phyloP scores from a whole-genome alignment of 2,888 invertebrate species.

The Meganola albula region DNA sequence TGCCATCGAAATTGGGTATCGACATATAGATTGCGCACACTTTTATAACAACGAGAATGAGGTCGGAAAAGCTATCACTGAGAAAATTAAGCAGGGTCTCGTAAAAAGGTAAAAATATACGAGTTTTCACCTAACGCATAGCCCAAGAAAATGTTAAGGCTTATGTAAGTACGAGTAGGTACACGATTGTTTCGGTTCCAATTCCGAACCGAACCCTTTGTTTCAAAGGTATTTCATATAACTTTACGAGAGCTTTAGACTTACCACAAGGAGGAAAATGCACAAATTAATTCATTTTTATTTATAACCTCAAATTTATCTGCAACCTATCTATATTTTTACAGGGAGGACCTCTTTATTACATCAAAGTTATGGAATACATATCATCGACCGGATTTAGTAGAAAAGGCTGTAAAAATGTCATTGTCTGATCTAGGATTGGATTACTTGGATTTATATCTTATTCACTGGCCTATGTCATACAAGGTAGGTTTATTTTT shows the following conservation, averaged over 20 bases:
- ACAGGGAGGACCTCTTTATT: constrained; percentile 78
- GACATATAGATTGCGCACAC: constrained; percentile 83
- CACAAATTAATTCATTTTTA: too few species aligned
- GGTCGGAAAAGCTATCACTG: constrained; percentile 80
- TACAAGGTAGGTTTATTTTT: constrained; percentile 76
- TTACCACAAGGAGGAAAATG: too few species aligned
- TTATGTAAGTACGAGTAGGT: too few species aligned
- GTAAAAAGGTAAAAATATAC: constrained; percentile 72
- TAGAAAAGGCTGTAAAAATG: constrained; percentile 80
- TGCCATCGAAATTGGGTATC: constrained; percentile 81
- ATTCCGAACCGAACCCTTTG: too few species aligned
- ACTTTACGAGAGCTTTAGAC: too few species aligned
- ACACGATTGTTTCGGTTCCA: too few species aligned
- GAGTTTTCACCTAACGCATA: too few species aligned
- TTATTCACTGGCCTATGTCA: constrained; percentile 92
- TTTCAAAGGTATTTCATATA: too few species aligned
- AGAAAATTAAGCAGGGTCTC: constrained; percentile 78
- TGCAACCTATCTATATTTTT: too few species aligned
- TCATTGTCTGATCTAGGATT: constrained; percentile 83
- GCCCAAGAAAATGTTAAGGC: too few species aligned
- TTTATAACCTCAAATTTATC: not conserved
- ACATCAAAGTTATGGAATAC: constrained; percentile 86
- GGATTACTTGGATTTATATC: constrained; percentile 87
- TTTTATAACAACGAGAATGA: constrained; percentile 84
- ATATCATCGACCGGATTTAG: constrained; percentile 78